Conservation (phyloP, 2,888 invertebrate genomes). For the Cantharis nigra region DNA sequence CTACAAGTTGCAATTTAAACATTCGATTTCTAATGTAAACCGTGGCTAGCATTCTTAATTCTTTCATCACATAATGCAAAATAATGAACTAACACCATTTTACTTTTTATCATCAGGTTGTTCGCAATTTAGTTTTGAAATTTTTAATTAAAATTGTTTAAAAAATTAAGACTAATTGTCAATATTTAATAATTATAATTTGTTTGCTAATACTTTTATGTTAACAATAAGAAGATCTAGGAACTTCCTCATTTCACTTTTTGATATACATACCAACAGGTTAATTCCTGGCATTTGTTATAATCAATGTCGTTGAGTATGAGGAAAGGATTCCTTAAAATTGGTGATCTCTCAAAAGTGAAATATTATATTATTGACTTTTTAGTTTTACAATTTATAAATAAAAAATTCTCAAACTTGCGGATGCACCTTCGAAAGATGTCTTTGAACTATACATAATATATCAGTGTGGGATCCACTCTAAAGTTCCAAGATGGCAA, state of each 20-base stretch:
- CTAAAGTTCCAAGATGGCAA: neutral
- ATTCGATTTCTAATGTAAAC: constrained; percentile 33
- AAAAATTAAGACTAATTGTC: neutral
- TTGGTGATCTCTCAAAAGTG: neutral
- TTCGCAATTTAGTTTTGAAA: constrained; percentile 25
- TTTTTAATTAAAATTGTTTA: constrained; percentile 14
- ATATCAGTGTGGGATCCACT: neutral
- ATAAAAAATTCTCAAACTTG: neutral
- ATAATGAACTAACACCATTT: constrained; percentile 33
- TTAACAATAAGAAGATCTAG: neutral
- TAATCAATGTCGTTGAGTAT: neutral
- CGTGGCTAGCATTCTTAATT: constrained; percentile 40
- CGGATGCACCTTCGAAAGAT: neutral
- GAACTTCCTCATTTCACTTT: constrained; percentile 32
- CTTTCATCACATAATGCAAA: constrained; percentile 37
- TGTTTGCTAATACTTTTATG: neutral
- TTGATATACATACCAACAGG: neutral
- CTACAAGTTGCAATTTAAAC: constrained; percentile 23
- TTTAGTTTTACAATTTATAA: neutral
- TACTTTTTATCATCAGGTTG: constrained; percentile 22
- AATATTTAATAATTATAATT: neutral
- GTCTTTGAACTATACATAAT: neutral
- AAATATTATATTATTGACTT: neutral
- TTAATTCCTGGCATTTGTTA: neutral
- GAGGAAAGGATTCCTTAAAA: neutral